Base-by-base conservation (phyloP, 1,140 invertebrate genomes). In the Platyscapa corneri region DNA sequence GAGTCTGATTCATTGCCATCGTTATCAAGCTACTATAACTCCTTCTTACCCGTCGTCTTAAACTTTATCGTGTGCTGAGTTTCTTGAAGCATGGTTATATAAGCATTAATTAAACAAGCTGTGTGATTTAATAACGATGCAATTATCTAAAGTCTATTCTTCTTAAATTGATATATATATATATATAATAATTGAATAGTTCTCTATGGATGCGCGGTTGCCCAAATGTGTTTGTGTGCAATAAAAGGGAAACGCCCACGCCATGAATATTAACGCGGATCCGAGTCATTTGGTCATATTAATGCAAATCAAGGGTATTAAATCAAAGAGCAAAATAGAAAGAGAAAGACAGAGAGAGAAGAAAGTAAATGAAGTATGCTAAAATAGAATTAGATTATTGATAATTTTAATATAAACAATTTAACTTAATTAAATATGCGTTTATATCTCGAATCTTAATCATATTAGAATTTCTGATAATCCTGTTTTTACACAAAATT, bases 51-150 rank as follows among this genome's bases (percentile, higher is more conserved):
- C 34, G 37, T n/a, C 70, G 70, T 8, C 70, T 74, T 74, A 46
- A 76, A 76, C n/a, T 49, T 49, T 49, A 76, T 42, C 42, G 27
- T 60, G 34, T 0, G 46, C 20, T 79, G n/a, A 14, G 79, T 84
- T 82, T 87, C 84, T 87, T 85, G 42, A 49, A 76, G 42, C n/a
- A 12, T 30, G 23, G 39, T 42, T 86, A 87, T 87, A 88, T 70
- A 81, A 64, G 14, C 67, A 56, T 84, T 89, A 88, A 89, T 90
- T 87, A 89, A 88, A 79, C n/a, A 82, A 72, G 78, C 86, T 83
- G 75, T 46, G n/a, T 86, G 87, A 89, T 89, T 88, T 89, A 88
- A 89, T 88, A 86, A 89, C 85, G 86, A 70, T 34, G 77, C 79
- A 86, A 89, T 89, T 89, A 89, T 82, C 81, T 84, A 86, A 87